phyloP scores from a whole-genome alignment of 1,140 invertebrate species.

The Bombyx mandarina region DNA sequence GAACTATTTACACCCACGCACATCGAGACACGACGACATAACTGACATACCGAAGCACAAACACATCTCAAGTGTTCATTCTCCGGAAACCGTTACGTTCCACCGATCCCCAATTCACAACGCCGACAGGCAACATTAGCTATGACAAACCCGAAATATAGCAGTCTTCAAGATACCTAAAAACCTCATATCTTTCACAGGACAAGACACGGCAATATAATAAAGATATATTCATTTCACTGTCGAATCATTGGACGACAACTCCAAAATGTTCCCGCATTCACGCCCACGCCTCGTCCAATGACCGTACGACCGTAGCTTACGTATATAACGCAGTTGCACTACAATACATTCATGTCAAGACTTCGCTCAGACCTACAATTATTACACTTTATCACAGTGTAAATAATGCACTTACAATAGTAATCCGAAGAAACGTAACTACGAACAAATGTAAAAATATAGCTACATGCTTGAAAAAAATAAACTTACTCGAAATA shows the following conservation, averaged over 20 bases:
- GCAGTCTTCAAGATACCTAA: constrained; percentile 63
- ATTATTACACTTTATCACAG: constrained; percentile 65
- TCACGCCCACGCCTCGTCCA: too few relatives aligned
- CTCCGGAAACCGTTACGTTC: constrained; percentile 10
- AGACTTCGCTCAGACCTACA: constrained; percentile 46
- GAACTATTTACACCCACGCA: background rate
- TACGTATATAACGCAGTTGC: constrained; percentile 7
- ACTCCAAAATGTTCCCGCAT: background rate
- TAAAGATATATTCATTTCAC: constrained; percentile 1
- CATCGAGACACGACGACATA: constrained; percentile 5
- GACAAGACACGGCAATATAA: constrained; percentile 46
- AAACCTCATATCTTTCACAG: constrained; percentile 34
- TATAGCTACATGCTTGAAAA: too few relatives aligned
- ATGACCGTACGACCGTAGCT: too few relatives aligned
- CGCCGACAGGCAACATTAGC: constrained; percentile 38
- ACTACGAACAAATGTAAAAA: too few relatives aligned
- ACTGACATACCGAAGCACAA: constrained; percentile 16
- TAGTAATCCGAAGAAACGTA: background rate
- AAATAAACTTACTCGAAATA: too few relatives aligned
- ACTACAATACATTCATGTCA: constrained; percentile 45
- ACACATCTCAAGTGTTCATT: constrained; percentile 9
- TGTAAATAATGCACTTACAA: constrained; percentile 66
- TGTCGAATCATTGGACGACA: background rate
- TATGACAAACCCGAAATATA: constrained; percentile 47
- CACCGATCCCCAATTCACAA: constrained; percentile 19